phyloP scores from a whole-genome alignment of 1,140 invertebrate species.

The Philotrypesis tridentata region DNA sequence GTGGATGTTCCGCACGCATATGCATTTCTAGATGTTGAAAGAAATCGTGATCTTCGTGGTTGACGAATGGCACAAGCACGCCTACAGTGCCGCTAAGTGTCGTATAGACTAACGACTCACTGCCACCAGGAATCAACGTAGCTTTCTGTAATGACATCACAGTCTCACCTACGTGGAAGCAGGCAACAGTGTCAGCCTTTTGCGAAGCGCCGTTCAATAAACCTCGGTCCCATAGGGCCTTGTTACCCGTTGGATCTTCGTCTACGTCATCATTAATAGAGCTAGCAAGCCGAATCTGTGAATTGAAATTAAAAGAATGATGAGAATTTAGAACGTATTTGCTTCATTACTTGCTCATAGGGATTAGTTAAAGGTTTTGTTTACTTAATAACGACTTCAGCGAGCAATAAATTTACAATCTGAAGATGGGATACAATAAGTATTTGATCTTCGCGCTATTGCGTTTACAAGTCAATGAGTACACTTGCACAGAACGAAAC shows the following conservation, averaged over 20 bases:
- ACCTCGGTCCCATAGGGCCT: conserved; percentile 98
- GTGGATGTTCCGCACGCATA: conserved; percentile 97
- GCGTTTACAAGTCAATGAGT: conserved; percentile 1
- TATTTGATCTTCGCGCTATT: conserved; percentile 9
- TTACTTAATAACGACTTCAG: conserved; percentile 31
- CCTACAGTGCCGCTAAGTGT: conserved; percentile 97
- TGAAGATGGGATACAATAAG: conserved; percentile 30
- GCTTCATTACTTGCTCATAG: not conserved
- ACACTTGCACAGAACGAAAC: conserved; percentile 12
- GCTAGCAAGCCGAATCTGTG: conserved; percentile 85
- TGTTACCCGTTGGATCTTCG: conserved; percentile 98
- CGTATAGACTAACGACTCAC: conserved; percentile 96
- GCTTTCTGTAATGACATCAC: conserved; percentile 94
- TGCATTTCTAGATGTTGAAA: conserved; percentile 99
- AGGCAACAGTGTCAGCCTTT: conserved; percentile 93
- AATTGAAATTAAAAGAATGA: conserved; percentile 10
- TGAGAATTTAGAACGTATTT: not conserved
- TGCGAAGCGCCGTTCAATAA: conserved; percentile 97
- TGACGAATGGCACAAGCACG: conserved; percentile 97
- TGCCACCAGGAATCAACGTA: conserved; percentile 97
- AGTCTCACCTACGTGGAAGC: conserved; percentile 97
- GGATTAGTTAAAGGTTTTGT: conserved; percentile 1
- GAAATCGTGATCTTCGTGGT: conserved; percentile 98
- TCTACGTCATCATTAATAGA: conserved; percentile 98
- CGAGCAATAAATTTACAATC: conserved; percentile 16